Evolutionary conservation across 2,797 vertebrate genomes (phyloP).

Genomic region (Denticeps clupeoides): DNA sequence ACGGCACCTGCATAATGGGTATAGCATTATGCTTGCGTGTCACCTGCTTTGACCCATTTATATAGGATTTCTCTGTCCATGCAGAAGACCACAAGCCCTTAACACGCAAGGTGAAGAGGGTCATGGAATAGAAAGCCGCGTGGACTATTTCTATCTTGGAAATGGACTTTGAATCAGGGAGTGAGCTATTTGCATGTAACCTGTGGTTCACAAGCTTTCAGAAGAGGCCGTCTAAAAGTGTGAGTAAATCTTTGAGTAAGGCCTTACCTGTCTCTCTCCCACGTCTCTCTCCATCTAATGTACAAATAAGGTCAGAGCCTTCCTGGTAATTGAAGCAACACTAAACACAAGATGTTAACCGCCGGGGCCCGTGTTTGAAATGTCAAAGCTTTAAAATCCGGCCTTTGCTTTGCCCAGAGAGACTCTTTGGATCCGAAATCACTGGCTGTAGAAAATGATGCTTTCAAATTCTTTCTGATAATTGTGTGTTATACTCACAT

Average conservation of each 20-base stretch:
- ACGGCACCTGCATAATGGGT: no score
- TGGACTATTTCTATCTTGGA: not conserved
- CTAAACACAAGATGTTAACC: not conserved
- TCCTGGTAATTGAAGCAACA: not conserved
- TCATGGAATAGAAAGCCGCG: no score
- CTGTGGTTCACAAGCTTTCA: not conserved
- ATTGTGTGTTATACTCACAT: no score
- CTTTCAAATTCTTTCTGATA: no score
- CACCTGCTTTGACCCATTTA: no score
- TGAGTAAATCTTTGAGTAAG: conserved; percentile 1
- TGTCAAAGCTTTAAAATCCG: not conserved
- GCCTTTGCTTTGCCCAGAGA: not conserved
- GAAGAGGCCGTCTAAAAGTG: not conserved
- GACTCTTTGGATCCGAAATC: no score
- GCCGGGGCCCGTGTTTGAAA: not conserved
- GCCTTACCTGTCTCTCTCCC: not conserved
- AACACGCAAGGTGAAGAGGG: no score
- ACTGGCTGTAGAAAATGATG: no score
- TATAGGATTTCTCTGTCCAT: no score
- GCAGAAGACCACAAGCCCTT: no score
- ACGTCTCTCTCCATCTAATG: conserved; percentile 7
- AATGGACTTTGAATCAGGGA: no score
- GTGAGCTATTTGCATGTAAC: not conserved
- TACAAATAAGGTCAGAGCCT: conserved; percentile 10
- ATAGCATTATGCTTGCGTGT: no score